Percentiles rank a stretch among this genome's conserved stretches.
Evolutionary conservation across 2,888 invertebrate species (phyloP).

Genomic region (Eurois occulta): DNA sequence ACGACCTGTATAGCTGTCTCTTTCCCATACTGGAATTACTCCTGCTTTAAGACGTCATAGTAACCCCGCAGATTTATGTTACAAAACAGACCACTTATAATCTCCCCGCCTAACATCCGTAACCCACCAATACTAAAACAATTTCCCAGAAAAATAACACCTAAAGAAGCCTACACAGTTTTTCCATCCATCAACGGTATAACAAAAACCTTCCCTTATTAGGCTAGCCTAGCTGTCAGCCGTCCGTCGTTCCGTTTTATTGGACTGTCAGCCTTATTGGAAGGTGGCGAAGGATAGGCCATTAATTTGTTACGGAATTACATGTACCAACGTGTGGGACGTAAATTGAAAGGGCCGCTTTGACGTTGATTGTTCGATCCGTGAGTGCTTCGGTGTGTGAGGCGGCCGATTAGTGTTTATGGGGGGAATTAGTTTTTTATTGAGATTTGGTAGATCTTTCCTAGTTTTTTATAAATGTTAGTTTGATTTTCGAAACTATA

Average conservation of each 20-base stretch:
- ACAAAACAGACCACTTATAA: constrained; percentile 13
- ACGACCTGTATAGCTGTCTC: too few species aligned
- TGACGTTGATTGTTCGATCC: constrained; percentile 55
- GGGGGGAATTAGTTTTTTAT: not conserved
- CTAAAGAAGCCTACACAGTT: constrained; percentile 36
- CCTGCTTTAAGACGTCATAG: too few species aligned
- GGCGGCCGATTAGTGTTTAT: constrained; percentile 38
- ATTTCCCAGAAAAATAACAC: constrained; percentile 39
- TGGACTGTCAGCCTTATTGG: constrained; percentile 67
- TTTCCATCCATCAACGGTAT: constrained; percentile 68
- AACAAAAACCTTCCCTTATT: constrained; percentile 71
- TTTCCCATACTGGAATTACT: too few species aligned
- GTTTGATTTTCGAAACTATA: not conserved
- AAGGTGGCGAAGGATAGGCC: constrained; percentile 71
- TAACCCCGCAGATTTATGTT: not conserved
- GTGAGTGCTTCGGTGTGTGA: constrained; percentile 51
- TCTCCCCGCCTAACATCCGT: constrained; percentile 10
- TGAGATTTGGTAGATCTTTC: not conserved
- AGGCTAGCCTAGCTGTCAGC: constrained; percentile 70
- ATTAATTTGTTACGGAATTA: constrained; percentile 76
- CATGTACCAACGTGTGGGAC: constrained; percentile 64
- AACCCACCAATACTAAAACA: constrained; percentile 25
- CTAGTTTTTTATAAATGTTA: not conserved
- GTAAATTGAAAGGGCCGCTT: constrained; percentile 53
- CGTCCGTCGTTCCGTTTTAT: constrained; percentile 73